Base-by-base conservation (phyloP, 2,113 vertebrate species). In the Thermophis baileyi region DNA sequence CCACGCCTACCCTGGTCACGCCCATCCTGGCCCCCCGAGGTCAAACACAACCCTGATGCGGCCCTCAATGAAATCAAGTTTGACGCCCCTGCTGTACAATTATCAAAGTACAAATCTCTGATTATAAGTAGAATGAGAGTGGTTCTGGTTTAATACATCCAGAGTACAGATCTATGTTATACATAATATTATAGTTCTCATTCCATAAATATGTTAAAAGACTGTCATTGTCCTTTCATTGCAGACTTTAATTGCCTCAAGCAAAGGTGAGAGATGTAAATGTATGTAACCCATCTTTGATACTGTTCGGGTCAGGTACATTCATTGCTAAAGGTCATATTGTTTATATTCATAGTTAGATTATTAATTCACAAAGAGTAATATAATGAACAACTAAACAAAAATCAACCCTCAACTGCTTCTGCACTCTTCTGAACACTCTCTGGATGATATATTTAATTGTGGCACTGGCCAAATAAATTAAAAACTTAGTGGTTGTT, bases 201-300 rank as follows among this genome's bases (percentile, higher is more conserved):
- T 22, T 86, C 53, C 69, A 63, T 86, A 90, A 86, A 87, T 30
- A 40, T 54, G 50, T 46, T 60, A 46, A 54, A 53, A 51, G 22
- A 40, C 55, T 89, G 91, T 49, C 87, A 25, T 51, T 90, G 63
- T 46, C 92, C 40, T 90, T 86, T 86, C 86, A 60, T 81, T 90
- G 50, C 88, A 63, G 54, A 46, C 53, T 93, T 89, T 90, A 93
- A 86, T 89, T 92, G 46, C 27, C 57, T 92, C 89, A 89, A 16
- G 74, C 30, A 93, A 93, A 86, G 51, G 2, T 50, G 53, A 60
- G 53, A 85, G 27, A 89, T 30, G 57, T 50, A 57, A 90, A 54
- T 46, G 60, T 35, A 49, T n/a, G 10, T 40, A 55, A 86, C 35
- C 35, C 51, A 57, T 40, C 11, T 86, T 93, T n/a, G 69, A 89